These are phyloP conservation scores for Eurytoma californica DNA, from an alignment of 2,888 invertebrate genomes.

Conservation along the genomic window DNA sequence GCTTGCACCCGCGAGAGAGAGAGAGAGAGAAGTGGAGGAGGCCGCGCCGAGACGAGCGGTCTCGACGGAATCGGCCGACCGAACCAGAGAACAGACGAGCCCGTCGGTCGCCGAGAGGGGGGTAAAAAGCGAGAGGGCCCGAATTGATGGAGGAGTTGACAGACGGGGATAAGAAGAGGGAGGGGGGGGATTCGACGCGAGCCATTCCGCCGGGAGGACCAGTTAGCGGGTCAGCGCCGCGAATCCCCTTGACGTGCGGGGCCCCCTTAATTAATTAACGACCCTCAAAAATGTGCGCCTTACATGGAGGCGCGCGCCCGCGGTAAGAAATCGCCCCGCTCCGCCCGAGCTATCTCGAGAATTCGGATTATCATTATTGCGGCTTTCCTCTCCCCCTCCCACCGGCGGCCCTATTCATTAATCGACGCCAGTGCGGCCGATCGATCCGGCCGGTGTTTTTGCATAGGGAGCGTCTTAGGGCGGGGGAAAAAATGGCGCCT, in stretches of 20 bases:
- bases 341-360: conserved; percentile 61
- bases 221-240: conserved; percentile 57
- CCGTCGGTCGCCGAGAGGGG: not conserved
- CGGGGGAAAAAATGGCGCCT: conserved; percentile 6
- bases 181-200: conserved; percentile 37
- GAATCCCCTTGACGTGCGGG: conserved; percentile 59
- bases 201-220: conserved; percentile 48
- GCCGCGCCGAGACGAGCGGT: conserved; percentile 55
- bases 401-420: not conserved
- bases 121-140: conserved; percentile 11
- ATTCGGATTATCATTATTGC: conserved; percentile 62
- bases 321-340: conserved; percentile 56
- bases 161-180: conserved; percentile 32
- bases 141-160: conserved; percentile 39
- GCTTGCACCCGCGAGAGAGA: conserved; percentile 41
- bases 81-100: not conserved
- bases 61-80: conserved; percentile 31
- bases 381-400: not conserved
- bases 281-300: conserved; percentile 61
- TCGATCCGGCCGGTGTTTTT: conserved; percentile 16
- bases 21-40: conserved; percentile 50
- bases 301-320: conserved; percentile 43
- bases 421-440: conserved; percentile 32
- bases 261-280: conserved; percentile 70
- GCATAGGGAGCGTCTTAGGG: not conserved